Evolutionary conservation across 2,888 invertebrate genomes (phyloP), one percentile per base, ranked within the genome.

Genomic region (Margaritifera margaritifera): DNA sequence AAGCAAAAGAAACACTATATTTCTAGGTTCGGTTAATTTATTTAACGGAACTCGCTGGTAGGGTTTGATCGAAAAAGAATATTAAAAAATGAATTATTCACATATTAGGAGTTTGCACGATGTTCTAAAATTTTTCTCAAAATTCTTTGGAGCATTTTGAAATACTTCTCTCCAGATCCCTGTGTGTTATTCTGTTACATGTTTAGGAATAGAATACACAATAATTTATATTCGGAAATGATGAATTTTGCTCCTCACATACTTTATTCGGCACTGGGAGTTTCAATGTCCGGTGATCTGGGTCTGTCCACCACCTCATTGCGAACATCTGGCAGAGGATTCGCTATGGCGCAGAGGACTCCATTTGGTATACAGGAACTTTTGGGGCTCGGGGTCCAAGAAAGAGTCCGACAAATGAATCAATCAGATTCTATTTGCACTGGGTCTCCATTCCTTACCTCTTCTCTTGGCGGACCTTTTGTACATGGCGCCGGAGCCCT

Each of bases 301-400:
- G 79, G 81, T 62, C 65, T 81, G 20, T 68, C 71, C 3, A 55
- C 74, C 15, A 70, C 72, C 15, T 51, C 75, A 50, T 65, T 80
- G 50, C 72, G 75, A 18, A 52, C 69, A 4, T 63, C 78, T 5
- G 52, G 64, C 31, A 72, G 64, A 57, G 64, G 65, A 22, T 52
- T 72, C 20, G 66, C 61, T 42, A 60, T 79, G 56, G 79, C 78
- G 20, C 78, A 95, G 90, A 92, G 95, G 83, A 94, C 95, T 80
- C 95, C 96, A 63, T 96, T 96, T 90, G 96, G 94, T 78, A 96
- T 96, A 86, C 95, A 96, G 90, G 96, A 96, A 91, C 92, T 96
- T 84, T 92, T 96, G 82, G 96, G 96, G 8, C 92, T 96, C 93
- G 86, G 71, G 68, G 80, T 62, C 71, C 65, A 72, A 31, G 75